Conservation (phyloP, 2,888 invertebrate genomes). For the Leptopilina drosophilae region DNA sequence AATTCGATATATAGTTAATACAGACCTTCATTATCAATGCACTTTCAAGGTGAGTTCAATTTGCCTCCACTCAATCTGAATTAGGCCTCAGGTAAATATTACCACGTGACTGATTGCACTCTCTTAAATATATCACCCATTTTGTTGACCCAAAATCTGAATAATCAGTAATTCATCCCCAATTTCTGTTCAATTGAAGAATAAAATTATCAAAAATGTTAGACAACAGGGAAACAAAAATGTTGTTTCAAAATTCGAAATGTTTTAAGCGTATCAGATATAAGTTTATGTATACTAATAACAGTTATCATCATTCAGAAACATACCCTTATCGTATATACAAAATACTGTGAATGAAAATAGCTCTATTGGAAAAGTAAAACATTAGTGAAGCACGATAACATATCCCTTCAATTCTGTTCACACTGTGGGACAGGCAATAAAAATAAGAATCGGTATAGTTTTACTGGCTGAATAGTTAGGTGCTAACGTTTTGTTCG, state of each 20-base stretch:
- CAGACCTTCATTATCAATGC: slow-evolving; percentile 31
- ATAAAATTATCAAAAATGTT: no score
- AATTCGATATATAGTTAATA: not conserved
- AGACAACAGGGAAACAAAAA: no score
- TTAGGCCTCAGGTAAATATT: not conserved
- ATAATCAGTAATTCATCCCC: no score
- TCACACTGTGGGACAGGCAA: slow-evolving; percentile 7
- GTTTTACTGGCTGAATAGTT: slow-evolving; percentile 31
- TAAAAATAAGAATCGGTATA: slow-evolving; percentile 36
- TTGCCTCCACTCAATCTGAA: slow-evolving; percentile 5
- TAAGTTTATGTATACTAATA: no score
- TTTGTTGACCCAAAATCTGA: no score
- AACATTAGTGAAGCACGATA: slow-evolving; percentile 16
- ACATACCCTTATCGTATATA: not conserved
- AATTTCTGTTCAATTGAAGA: no score
- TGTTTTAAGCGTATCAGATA: no score
- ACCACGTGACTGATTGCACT: not conserved
- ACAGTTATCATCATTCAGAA: no score
- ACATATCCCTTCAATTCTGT: not conserved
- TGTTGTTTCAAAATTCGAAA: no score
- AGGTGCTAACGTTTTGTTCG: slow-evolving; percentile 30
- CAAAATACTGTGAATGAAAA: not conserved
- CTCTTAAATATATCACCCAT: not conserved
- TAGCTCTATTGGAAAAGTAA: not conserved
- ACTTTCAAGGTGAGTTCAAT: slow-evolving; percentile 27